phyloP scores from a whole-genome alignment of 2,888 invertebrate genomes.

The Pachymerium ferrugineum region DNA sequence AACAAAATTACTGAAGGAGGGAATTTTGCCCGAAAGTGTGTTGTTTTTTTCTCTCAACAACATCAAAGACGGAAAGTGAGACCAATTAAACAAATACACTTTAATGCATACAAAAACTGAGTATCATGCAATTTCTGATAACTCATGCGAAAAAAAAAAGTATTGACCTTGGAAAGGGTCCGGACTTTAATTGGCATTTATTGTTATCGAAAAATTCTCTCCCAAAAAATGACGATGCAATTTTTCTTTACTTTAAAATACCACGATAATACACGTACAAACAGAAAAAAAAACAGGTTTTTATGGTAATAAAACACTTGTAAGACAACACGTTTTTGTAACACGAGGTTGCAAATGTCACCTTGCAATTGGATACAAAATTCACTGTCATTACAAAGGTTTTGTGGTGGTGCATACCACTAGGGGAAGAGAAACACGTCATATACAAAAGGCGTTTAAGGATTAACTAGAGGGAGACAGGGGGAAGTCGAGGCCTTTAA shows the following conservation, averaged over 20 bases:
- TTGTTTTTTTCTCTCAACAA: background rate
- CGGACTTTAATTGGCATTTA: no score
- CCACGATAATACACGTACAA: no score
- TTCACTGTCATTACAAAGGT: background rate
- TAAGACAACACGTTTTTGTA: background rate
- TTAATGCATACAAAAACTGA: no score
- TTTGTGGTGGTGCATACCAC: background rate
- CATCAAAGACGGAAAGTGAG: background rate
- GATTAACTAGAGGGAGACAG: background rate
- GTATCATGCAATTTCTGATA: no score
- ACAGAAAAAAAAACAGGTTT: conserved; percentile 16
- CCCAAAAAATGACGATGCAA: no score
- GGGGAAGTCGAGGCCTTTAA: background rate
- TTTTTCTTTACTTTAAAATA: background rate
- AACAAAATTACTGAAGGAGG: conserved; percentile 12
- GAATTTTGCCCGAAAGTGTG: background rate
- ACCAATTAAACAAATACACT: no score
- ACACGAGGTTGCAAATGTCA: background rate
- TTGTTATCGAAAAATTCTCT: no score
- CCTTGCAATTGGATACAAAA: conserved; percentile 9
- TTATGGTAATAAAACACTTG: conserved; percentile 8
- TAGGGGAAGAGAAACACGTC: background rate
- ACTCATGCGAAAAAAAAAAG: no score
- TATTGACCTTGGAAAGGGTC: no score
- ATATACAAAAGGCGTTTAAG: background rate